These are phyloP conservation scores for Hesperia comma DNA, from an alignment of 2,888 invertebrate genomes.

Conservation along the genomic window DNA sequence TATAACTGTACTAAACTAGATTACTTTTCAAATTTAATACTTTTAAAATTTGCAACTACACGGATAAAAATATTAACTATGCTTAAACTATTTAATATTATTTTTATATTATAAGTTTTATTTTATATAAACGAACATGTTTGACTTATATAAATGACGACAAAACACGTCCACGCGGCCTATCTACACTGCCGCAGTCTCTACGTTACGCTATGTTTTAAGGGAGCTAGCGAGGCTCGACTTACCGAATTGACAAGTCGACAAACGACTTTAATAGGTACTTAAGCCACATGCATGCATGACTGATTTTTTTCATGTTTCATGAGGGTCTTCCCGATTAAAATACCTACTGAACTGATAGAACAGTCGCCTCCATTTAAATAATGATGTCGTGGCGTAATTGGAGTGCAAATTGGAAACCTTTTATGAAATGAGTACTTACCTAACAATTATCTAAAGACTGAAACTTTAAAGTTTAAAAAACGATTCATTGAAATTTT, in stretches of 20 bases:
- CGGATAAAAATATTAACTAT: neutral
- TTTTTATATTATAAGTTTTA: neutral
- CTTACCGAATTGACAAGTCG: conserved; percentile 32
- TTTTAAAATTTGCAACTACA: neutral
- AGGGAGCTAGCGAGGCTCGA: conserved; percentile 38
- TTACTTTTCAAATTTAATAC: neutral
- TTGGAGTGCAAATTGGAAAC: no score
- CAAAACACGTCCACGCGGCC: conserved; percentile 52
- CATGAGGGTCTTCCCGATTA: conserved; percentile 12
- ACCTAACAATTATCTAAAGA: no score
- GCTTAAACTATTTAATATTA: neutral
- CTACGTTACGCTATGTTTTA: conserved; percentile 45
- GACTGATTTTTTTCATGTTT: conserved; percentile 3
- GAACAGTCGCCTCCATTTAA: no score
- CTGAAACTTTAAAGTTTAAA: no score
- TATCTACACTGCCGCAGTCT: conserved; percentile 49
- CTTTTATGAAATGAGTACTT: no score
- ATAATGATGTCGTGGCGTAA: no score
- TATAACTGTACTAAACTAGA: neutral
- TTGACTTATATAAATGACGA: neutral
- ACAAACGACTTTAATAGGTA: conserved; percentile 14
- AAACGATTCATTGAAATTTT: no score
- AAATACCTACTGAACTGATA: conserved; percentile 6
- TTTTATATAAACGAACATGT: neutral
- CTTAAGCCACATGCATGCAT: neutral